These are phyloP conservation scores for Leptoteleia sp. DNA, from an alignment of 1,140 invertebrate genomes.

Conservation along the genomic window DNA sequence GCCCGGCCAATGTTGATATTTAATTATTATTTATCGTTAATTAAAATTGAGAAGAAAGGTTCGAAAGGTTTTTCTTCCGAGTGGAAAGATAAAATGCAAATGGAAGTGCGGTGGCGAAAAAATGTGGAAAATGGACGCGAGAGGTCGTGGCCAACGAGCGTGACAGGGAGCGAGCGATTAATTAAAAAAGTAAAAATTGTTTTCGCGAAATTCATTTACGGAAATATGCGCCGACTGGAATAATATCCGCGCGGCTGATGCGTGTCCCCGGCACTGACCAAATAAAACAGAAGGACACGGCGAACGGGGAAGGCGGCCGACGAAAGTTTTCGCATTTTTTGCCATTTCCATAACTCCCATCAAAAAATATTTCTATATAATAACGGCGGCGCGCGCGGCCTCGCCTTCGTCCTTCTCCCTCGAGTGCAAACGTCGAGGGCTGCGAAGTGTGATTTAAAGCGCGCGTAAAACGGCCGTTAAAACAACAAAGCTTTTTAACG, in stretches of 20 bases:
- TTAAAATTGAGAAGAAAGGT: constrained; percentile 37
- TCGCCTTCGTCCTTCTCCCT: constrained; percentile 40
- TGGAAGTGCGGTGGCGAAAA: constrained; percentile 38
- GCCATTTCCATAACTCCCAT: constrained; percentile 75
- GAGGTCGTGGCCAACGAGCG: constrained; percentile 56
- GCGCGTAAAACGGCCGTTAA: constrained; percentile 80
- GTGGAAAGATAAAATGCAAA: constrained; percentile 63
- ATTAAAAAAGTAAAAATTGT: constrained; percentile 82
- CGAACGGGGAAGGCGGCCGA: constrained; percentile 47
- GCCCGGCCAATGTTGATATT: constrained; percentile 51
- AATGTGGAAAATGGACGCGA: constrained; percentile 48
- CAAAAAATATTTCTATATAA: constrained; percentile 77
- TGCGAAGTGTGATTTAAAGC: constrained; percentile 79
- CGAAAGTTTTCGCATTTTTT: constrained; percentile 80
- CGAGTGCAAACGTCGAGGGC: constrained; percentile 54
- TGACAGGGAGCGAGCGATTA: constrained; percentile 75
- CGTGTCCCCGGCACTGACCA: constrained; percentile 69
- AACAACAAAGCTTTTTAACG: constrained; percentile 81
- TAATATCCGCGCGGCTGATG: constrained; percentile 79
- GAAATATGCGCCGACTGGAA: constrained; percentile 81
- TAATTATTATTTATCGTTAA: constrained; percentile 59
- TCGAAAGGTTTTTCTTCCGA: constrained; percentile 26
- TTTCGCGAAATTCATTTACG: constrained; percentile 81
- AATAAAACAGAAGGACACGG: constrained; percentile 61
- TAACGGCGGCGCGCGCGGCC: constrained; percentile 43